Conservation (phyloP, 2,888 invertebrate species). For the Lasioglossum figueresi region DNA sequence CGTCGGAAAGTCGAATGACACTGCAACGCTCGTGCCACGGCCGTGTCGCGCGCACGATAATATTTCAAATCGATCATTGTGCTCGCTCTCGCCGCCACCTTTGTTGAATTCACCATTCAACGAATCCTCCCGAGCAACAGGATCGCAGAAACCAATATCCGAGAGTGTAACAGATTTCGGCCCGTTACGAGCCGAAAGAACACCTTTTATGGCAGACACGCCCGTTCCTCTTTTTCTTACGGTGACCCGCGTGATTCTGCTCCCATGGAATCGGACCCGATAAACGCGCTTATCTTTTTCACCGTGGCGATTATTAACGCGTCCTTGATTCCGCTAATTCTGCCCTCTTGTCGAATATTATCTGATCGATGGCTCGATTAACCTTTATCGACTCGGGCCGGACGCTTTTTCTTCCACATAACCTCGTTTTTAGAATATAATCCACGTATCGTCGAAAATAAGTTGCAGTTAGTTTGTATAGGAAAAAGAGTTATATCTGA, state of each 20-base stretch:
- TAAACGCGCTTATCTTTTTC: background rate
- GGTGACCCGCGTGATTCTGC: background rate
- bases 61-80: constrained; percentile 18
- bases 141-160: constrained; percentile 40
- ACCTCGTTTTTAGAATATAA: background rate
- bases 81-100: background rate
- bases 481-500: background rate
- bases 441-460: background rate
- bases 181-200: background rate
- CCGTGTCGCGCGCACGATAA: constrained; percentile 15
- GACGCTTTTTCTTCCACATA: constrained; percentile 5
- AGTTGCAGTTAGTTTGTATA: background rate
- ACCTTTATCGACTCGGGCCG: background rate
- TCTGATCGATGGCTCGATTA: background rate
- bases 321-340: background rate
- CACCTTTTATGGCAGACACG: constrained; percentile 32
- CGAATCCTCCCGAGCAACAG: constrained; percentile 30
- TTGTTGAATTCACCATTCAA: constrained; percentile 1
- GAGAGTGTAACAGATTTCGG: background rate
- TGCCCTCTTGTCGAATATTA: background rate
- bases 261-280: background rate
- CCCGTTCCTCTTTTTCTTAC: constrained; percentile 38
- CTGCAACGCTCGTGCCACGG: background rate
- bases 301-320: background rate
- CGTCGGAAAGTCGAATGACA: background rate